phyloP scores from a whole-genome alignment of 2,888 invertebrate species.

The Pemphredon lugubris region DNA sequence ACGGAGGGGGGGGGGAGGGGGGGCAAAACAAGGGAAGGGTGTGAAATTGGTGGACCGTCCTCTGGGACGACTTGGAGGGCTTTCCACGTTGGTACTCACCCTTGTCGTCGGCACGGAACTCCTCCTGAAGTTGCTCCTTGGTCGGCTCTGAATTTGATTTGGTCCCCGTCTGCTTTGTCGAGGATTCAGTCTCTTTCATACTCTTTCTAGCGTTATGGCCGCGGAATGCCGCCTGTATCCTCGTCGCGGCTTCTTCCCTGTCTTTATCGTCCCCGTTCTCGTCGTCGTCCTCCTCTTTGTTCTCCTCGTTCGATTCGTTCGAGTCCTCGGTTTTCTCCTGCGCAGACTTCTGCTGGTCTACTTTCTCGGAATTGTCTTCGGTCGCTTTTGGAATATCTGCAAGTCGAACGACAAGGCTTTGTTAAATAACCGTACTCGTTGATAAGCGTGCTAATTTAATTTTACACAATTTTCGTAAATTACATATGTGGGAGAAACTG shows the following conservation, averaged over 20 bases:
- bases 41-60: slow-evolving; percentile 32
- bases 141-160: slow-evolving; percentile 83
- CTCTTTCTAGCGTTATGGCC: slow-evolving; percentile 90
- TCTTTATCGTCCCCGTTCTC: slow-evolving; percentile 76
- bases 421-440: no score
- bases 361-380: slow-evolving; percentile 26
- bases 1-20: slow-evolving; percentile 4
- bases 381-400: slow-evolving; percentile 44
- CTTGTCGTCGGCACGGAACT: slow-evolving; percentile 91
- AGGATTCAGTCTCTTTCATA: slow-evolving; percentile 88
- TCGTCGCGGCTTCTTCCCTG: slow-evolving; percentile 87
- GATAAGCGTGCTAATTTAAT: no score
- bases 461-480: no score
- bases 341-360: slow-evolving; percentile 37
- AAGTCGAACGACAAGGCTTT: neutral
- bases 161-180: slow-evolving; percentile 78
- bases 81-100: slow-evolving; percentile 81
- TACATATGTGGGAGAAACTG: no score
- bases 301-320: slow-evolving; percentile 52
- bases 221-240: slow-evolving; percentile 94
- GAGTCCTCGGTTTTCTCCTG: slow-evolving; percentile 29
- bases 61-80: slow-evolving; percentile 31
- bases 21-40: slow-evolving; percentile 16
- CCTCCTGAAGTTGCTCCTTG: slow-evolving; percentile 88
- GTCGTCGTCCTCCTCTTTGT: slow-evolving; percentile 39